phyloP scores from a whole-genome alignment of 2,797 vertebrate species.

The Peromyscus melanophrys region DNA sequence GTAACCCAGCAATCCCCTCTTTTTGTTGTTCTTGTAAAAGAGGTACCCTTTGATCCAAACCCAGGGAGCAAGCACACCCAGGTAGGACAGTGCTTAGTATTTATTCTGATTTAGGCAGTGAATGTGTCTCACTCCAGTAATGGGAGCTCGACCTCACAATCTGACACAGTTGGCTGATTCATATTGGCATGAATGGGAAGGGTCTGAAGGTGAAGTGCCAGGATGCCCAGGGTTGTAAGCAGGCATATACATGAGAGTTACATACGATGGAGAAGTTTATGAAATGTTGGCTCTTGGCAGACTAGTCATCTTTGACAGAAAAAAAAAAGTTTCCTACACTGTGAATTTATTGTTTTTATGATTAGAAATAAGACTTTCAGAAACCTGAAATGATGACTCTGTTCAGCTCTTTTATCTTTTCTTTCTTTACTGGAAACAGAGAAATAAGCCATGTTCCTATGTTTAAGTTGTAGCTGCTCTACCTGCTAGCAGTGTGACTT shows the following conservation, averaged over 20 bases:
- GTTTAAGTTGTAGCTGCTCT: background rate
- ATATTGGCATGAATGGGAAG: background rate
- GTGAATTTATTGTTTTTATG: slow-evolving; percentile 8
- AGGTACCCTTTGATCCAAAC: background rate
- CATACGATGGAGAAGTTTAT: background rate
- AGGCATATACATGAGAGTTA: background rate
- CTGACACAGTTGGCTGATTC: background rate
- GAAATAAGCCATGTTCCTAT: background rate
- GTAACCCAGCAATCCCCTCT: background rate
- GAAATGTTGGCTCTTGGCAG: background rate
- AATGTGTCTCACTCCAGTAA: background rate
- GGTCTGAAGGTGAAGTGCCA: background rate
- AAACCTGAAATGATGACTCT: background rate
- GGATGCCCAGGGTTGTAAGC: background rate
- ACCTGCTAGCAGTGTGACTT: background rate
- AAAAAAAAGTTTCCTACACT: background rate
- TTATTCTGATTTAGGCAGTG: background rate
- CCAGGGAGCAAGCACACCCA: background rate
- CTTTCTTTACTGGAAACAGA: background rate
- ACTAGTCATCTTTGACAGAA: background rate
- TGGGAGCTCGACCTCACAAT: background rate
- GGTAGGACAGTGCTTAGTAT: background rate
- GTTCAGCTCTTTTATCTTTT: background rate
- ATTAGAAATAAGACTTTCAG: slow-evolving; percentile 1
- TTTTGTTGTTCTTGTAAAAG: background rate